phyloP scores from a whole-genome alignment of 2,113 vertebrate species.

The Gymnorhina tibicen region DNA sequence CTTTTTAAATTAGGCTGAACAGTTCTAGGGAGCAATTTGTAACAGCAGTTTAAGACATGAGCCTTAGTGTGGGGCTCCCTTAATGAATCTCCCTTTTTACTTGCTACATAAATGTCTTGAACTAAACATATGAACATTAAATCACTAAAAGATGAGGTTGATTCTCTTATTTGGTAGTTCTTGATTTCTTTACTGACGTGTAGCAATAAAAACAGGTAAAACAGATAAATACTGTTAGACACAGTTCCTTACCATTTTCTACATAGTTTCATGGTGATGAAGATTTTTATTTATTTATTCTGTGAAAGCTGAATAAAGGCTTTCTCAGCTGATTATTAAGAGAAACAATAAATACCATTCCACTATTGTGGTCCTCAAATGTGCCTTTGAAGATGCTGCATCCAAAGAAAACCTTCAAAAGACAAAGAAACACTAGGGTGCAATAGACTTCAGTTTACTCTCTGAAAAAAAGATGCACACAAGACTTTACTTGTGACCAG shows the following conservation, averaged over 20 bases:
- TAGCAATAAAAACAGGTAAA: neutral
- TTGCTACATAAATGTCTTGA: neutral
- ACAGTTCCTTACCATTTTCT: neutral
- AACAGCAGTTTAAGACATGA: neutral
- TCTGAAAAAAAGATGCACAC: neutral
- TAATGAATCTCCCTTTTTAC: neutral
- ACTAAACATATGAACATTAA: neutral
- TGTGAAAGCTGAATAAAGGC: neutral
- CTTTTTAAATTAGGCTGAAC: neutral
- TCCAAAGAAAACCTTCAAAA: neutral
- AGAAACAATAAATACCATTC: neutral
- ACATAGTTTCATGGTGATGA: neutral
- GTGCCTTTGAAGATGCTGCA: neutral
- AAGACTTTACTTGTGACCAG: neutral
- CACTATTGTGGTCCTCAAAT: neutral
- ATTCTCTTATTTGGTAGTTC: neutral
- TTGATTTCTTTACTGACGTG: neutral
- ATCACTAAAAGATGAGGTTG: neutral
- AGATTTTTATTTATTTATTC: neutral
- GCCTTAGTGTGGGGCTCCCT: neutral
- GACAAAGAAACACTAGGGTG: neutral
- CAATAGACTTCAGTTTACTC: neutral
- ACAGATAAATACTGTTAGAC: neutral
- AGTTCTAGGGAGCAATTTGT: neutral
- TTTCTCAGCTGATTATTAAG: neutral